Evolutionary conservation across 92 coral and sea anemone species (phyloP), one percentile per base, ranked within the genome.

Genomic region (Bergia puertoricense): DNA sequence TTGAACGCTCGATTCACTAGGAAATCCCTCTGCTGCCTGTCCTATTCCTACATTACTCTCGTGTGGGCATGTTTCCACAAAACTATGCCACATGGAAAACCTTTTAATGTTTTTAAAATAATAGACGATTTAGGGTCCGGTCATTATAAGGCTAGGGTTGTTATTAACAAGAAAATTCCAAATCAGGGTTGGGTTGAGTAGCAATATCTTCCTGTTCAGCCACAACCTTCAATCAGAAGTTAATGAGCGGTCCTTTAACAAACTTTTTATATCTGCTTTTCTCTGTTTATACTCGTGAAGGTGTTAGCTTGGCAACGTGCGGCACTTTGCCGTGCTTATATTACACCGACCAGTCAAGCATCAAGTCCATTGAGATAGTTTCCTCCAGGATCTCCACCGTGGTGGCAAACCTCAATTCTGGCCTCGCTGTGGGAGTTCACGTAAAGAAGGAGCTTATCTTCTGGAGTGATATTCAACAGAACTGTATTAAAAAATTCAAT

Each of bases 401-500:
- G 44, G 85, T 54, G 66, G 39, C 85, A 6, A 62, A 62, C 23
- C 71, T 81, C 45, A 39, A 57, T 7, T 81, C 85, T 36, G 73
- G 85, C 11, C 43, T 81, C 9, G 85, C 85, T 54, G 85, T 81
- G 15, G 85, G 72, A 56, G 85, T 81, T 62, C 85, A 81, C 11
- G 85, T 81, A 1, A 81, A 81, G 73, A 62, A 56, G 36, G 22
- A 81, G 1, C 66, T 81, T 11, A 37, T 81, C 48, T 81, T 81
- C 85, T 81, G 85, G 85, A 81, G 85, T 57, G 81, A 77, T 43
- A 7, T 45, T 20, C 72, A 81, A 41, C 37, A 57, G 15, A 81
- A 81, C 7, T 81, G 85, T 22, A 81, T 81, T 39, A 57, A 16
- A 14, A 81, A 41, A 81, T 81, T 54, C 45, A 81, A 81, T 57